A percentile compares a stretch with the other conserved stretches of the same genome.
phyloP scores from a whole-genome alignment of 2,797 vertebrate genomes.

The Acrossocheilus wenchowensis region DNA sequence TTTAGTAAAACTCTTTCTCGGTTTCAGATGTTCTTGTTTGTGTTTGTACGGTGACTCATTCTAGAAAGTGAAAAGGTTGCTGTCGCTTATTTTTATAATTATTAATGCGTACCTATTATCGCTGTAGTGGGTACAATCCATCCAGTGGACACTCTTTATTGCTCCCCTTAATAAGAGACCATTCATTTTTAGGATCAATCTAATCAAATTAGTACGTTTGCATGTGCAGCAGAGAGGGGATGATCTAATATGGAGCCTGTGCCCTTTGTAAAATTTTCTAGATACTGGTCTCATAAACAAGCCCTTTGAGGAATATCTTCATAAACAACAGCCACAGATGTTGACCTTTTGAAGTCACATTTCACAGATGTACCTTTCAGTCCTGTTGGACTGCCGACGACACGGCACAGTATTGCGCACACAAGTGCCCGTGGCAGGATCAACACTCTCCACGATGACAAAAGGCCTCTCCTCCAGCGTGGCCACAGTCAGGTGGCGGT shows the following conservation, averaged over 20 bases:
- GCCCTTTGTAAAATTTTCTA: not conserved
- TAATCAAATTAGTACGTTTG: conserved; percentile 44
- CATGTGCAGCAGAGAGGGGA: conserved; percentile 14
- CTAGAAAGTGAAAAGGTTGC: conserved; percentile 20
- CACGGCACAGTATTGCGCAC: conserved; percentile 97
- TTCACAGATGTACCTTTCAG: conserved; percentile 72
- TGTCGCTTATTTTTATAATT: conserved; percentile 17
- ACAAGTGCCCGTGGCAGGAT: conserved; percentile 90
- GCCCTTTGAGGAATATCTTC: conserved; percentile 1
- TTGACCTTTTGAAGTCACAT: conserved; percentile 30
- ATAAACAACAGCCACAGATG: conserved; percentile 14
- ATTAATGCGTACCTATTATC: conserved; percentile 40
- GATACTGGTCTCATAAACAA: conserved; percentile 15
- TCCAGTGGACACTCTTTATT: conserved; percentile 42
- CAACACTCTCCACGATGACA: conserved; percentile 94
- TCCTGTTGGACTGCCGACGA: conserved; percentile 89
- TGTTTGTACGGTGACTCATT: conserved; percentile 32
- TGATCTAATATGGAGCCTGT: not conserved
- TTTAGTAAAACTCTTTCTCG: not conserved
- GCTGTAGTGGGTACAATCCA: conserved; percentile 34
- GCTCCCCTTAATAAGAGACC: conserved; percentile 32
- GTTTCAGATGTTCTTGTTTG: conserved; percentile 5
- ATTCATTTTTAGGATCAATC: conserved; percentile 31
- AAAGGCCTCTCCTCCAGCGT: conserved; percentile 97
- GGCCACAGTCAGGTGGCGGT: conserved; percentile 93